Evolutionary conservation across 2,888 invertebrate species (phyloP).

Genomic region (Meta bourneti): DNA sequence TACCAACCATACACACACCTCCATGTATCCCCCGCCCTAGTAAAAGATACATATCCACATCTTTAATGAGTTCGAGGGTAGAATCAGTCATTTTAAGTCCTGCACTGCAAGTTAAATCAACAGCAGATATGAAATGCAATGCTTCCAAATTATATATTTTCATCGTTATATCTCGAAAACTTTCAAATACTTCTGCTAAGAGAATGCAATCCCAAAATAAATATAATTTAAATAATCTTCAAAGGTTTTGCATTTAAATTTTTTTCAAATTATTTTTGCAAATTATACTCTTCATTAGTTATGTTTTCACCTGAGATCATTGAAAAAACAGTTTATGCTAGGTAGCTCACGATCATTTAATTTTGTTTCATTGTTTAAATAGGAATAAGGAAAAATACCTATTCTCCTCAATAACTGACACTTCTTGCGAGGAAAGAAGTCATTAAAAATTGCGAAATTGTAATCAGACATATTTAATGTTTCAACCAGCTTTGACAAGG

Average conservation of each 20-base stretch:
- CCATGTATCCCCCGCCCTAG: background rate
- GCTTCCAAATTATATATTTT: background rate
- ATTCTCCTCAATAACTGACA: conserved; percentile 13
- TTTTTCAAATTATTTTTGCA: background rate
- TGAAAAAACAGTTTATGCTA: background rate
- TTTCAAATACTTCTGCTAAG: background rate
- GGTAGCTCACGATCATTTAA: background rate
- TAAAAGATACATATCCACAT: background rate
- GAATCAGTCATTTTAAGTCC: conserved; percentile 1
- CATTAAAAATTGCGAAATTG: conserved; percentile 21
- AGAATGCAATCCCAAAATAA: conserved; percentile 6
- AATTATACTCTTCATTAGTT: background rate
- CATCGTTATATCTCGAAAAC: background rate
- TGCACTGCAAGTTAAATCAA: background rate
- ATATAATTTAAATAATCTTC: conserved; percentile 10
- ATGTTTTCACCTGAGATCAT: conserved; percentile 2
- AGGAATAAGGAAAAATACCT: too few relatives aligned
- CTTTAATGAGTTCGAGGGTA: background rate
- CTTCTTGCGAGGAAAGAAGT: background rate
- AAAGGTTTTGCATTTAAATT: background rate
- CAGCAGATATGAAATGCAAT: too few relatives aligned
- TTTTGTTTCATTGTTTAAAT: background rate
- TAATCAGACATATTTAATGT: conserved; percentile 11
- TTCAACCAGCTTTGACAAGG: conserved; percentile 11
- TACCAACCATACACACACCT: conserved; percentile 5